Evolutionary conservation across 2,113 vertebrate genomes (phyloP), one percentile per base, ranked within the genome.

Genomic region (Archocentrus centrarchus): DNA sequence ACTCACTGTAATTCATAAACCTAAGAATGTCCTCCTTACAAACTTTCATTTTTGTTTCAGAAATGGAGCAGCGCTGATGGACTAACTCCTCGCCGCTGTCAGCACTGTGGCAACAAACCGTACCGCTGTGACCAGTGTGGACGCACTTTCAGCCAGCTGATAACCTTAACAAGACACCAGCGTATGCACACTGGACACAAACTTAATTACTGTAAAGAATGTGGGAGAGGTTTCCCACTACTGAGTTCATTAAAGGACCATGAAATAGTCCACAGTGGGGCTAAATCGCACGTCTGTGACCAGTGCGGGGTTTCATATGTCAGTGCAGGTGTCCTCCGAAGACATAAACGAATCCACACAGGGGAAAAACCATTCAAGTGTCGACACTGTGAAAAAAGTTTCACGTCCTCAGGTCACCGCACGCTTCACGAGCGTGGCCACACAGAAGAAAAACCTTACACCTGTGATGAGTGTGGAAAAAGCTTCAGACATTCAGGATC

Each of bases 1-100:
- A 20, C 20, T 0, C 5, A 37, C 5, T 62, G 60, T n/a, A 62
- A 37, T 62, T 62, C 18, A 62, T n/a, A 6, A 62, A 0, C 0
- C 17, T 17, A 62, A 11, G 17, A 62, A n/a, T 39, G 18, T 63
- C 7, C 11, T 63, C 18, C 18, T 37, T n/a, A 63, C 37, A 63
- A 37, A 30, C 0, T 37, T 63, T 39, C 10, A 2, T 63, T 11
- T 35, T 37, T n/a, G 18, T 63, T 63, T 63, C 18, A 63, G 61
- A 63, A 63, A 37, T 37, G 32, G 32, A 63, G 32, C 32, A n/a
- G 61, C 35, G n/a, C 1, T 39, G 37, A 39, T 63, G 35, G 61
- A 6, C 7, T 20, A 13, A 63, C n/a, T 39, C 18, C 18, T 39
- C 3, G 2, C 35, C 0, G 11, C 20, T 39, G 18, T 39, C 61